Base-by-base conservation (phyloP, 2,888 invertebrate genomes). In the Xylophagus ater region DNA sequence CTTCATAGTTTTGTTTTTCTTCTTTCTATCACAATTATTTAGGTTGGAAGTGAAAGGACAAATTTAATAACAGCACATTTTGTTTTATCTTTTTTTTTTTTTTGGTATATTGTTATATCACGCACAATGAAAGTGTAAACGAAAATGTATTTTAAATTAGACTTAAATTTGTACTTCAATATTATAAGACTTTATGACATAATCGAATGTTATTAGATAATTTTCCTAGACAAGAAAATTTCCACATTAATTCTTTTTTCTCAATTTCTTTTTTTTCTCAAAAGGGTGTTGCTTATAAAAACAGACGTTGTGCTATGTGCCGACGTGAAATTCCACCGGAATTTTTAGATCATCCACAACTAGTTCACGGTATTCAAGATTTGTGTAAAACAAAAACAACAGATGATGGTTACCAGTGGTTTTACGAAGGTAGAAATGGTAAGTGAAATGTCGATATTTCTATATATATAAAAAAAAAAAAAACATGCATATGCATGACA, bases 401-500 rank as follows among this genome's bases (percentile, higher is more conserved):
- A 5, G 74, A 78, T 52, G 81, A 81, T 53, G 80, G 77, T 18
- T 85, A 81, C 54, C 87, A 89, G 54, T 96, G 94, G 94, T 96
- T 86, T 65, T 96, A 96, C 59, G 92, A 94, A 68, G 93, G 94
- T 17, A 69, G 86, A 53, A 87, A 88, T 72, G 89, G 89, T 87
- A 72, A 71, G 69, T 59, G 41, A 24, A 23, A 42, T 13, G 37
- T 26, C 1, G 20, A 15, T 25, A 21, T 15, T 26, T 8, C 30
- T 35, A 9, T 36, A 19, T 21, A 33, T 37, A 44, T 34, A 43
- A 43, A 37, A 43, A 39, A 43, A 45, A 49, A 40, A 38, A 41
- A 36, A 42, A 42, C 43, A 42, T 34, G 40, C 34, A 44, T 26
- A 9, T 7, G 12, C 10, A 30, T 37, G 12, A 12, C 9, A 19